These are phyloP conservation scores for Aythya baeri DNA, from an alignment of 2,113 vertebrate species.

Conservation along the genomic window DNA sequence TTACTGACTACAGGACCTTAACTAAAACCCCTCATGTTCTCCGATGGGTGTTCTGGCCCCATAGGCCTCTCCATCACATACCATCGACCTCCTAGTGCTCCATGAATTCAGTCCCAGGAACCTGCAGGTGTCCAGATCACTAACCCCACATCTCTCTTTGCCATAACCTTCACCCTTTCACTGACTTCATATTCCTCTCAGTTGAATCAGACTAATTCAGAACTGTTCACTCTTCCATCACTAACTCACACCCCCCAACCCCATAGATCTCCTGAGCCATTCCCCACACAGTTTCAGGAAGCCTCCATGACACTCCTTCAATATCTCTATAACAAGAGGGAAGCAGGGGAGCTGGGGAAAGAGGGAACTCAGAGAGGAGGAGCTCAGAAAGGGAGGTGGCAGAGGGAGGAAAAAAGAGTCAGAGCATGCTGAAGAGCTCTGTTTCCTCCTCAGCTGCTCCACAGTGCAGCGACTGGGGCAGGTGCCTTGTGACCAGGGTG, in stretches of 20 bases:
- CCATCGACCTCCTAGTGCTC: background rate
- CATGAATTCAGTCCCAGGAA: background rate
- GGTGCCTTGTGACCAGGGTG: background rate
- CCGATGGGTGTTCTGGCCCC: background rate
- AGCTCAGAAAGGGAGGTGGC: background rate
- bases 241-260: accelerated
- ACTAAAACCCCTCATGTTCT: accelerated
- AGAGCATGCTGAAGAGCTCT: accelerated
- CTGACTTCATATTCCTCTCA: background rate
- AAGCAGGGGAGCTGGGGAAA: background rate
- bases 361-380: background rate
- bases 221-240: background rate
- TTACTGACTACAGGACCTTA: background rate
- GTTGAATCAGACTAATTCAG: background rate
- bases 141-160: background rate
- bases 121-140: background rate
- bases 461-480: background rate
- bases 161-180: background rate
- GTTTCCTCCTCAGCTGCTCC: background rate
- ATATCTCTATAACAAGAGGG: background rate
- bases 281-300: background rate
- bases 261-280: background rate
- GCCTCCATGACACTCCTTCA: background rate
- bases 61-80: background rate
- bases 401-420: background rate